Evolutionary conservation across 2,797 vertebrate genomes (phyloP), one percentile per base, ranked within the genome.

Genomic region (Hemibagrus guttatus): DNA sequence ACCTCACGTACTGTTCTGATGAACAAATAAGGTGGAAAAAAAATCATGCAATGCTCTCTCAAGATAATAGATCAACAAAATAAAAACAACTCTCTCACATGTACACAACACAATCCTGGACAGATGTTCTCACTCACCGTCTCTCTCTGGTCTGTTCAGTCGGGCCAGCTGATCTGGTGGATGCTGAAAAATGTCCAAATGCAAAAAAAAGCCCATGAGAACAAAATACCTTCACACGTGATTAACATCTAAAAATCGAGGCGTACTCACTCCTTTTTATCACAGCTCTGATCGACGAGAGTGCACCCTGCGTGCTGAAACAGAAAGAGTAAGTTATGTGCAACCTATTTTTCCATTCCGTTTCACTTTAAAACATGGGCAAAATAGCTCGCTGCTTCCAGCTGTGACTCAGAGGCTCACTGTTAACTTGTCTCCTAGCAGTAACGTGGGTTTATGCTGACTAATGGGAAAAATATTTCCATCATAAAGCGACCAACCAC

Each of bases 241-340:
- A 26, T n/a, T 76, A 52, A 84, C 11, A 71, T 8, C 12, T 66
- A 23, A 74, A 49, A 72, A 64, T 6, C 11, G 46, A 39, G 39
- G 3, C 59, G 49, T 72, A 93, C 98, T 98, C 95, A 99, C 98
- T 97, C 94, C 97, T 97, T 93, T 97, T 99, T 95, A 99, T 98
- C 87, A 92, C 98, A 0, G 97, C 97, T 96, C 96, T 95, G 94
- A 99, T 97, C 83, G 98, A 98, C 11, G 97, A 98, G 81, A 99
- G 96, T 19, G 97, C 97, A 89, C 98, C 98, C 93, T 98, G 97
- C 90, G 97, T 98, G 92, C 83, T 75, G 35, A 91, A 52, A 28
- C 52, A 42, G 23, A 79, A 72, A 72, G 46, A 84, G 35, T 13
- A 54, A 82, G 31, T 79, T 35, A 59, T 26, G 35, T 1, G 28